Base-by-base conservation (phyloP, 2,797 vertebrate species). In the Macroramphosus scolopax region DNA sequence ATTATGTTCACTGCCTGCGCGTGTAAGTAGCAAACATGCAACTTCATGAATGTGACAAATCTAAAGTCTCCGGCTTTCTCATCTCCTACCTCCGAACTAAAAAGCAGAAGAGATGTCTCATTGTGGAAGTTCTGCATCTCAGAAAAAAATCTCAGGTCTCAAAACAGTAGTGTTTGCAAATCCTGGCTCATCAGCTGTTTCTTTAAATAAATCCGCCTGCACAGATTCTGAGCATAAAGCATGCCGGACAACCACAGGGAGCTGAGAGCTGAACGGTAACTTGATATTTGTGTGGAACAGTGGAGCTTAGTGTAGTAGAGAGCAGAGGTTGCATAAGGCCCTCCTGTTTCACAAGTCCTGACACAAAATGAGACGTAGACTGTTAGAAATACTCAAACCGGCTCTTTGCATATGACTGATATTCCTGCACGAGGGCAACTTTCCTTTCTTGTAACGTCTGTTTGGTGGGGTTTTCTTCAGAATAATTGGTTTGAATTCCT, bases 181-280 rank as follows among this genome's bases (percentile, higher is more conserved):
- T 72, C 49, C 64, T 37, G 31, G 46, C 42, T 28, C 61, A 80
- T 87, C 75, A 85, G 80, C 78, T 83, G 71, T 75, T 78, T 82
- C 76, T 54, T 60, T 63, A 68, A 67, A 73, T 72, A 83, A 72
- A 71, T 34, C 40, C 57, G 53, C 10, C 32, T 37, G 38, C 20
- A 5, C 38, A 39, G 66, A 65, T 43, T 54, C 36, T 50, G 59
- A 54, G 48, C 38, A 46, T 24, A 51, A 36, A 41, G 11, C 38
- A 11, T 46, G 36, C 38, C 44, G 55, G 44, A 71, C 58, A 67
- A 75, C 69, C 62, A 28, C 61, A 64, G 30, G 68, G 57, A 62
- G 32, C 47, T 37, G 35, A 51, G 37, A 68, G 64, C 55, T 37
- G 55, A 63, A 63, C 24, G 52, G 52, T 37, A 63, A 65, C 38